Evolutionary conservation across 2,797 vertebrate species (phyloP).

Genomic region (Epinephelus awoara): DNA sequence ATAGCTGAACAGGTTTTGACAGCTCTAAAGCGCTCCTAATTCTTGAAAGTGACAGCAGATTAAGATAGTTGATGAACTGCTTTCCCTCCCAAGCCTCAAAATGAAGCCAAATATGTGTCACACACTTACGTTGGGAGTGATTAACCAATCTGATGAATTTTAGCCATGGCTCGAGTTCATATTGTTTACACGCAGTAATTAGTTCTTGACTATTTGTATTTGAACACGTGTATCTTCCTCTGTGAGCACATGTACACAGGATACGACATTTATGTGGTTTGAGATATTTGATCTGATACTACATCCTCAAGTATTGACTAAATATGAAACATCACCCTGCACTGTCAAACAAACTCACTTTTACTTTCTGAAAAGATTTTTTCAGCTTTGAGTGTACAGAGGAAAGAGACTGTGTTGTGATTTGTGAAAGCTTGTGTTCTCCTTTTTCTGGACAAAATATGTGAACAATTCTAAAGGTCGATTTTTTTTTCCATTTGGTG

Average conservation of each 20-base stretch:
- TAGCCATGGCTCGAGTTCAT: neutral
- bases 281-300: neutral
- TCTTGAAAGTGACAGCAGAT: slow-evolving; percentile 3
- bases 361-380: neutral
- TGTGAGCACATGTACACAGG: neutral
- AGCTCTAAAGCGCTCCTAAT: slow-evolving; percentile 4
- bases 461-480: neutral
- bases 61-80: slow-evolving; percentile 14
- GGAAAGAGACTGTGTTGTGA: neutral
- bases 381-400: neutral
- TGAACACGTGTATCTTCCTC: neutral
- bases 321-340: neutral
- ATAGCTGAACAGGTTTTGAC: neutral
- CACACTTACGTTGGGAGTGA: neutral
- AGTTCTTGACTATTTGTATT: neutral
- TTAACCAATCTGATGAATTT: neutral
- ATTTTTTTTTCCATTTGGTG: neutral
- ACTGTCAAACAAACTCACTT: neutral
- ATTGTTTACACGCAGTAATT: neutral
- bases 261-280: neutral
- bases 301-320: neutral
- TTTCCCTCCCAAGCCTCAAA: neutral
- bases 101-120: neutral
- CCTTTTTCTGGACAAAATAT: neutral
- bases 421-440: neutral